Conservation (phyloP, 1,140 invertebrate genomes). For the Drosophila lacertosa region DNA sequence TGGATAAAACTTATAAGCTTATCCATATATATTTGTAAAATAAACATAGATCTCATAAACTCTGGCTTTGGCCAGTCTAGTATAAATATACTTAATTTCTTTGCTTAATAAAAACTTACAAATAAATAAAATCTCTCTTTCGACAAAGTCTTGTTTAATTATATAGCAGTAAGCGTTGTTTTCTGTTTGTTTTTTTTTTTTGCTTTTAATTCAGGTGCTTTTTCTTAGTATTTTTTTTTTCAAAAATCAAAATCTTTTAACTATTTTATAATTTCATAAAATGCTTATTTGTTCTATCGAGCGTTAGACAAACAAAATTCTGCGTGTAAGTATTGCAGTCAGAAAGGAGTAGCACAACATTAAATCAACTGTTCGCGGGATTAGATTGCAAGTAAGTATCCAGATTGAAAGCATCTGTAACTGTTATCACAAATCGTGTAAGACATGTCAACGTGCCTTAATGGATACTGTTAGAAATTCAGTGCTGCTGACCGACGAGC, state of each 20-base stretch:
- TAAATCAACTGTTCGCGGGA: background rate
- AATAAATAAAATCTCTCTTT: background rate
- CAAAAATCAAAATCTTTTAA: conserved; percentile 1
- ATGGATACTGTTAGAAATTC: conserved; percentile 29
- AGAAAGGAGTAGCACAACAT: background rate
- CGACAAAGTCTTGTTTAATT: too few relatives aligned
- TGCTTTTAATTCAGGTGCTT: too few relatives aligned
- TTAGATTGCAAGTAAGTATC: conserved; percentile 37
- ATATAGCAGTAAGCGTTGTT: too few relatives aligned
- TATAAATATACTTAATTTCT: too few relatives aligned
- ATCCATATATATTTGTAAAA: too few relatives aligned
- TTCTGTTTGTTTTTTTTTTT: too few relatives aligned
- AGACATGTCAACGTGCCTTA: background rate
- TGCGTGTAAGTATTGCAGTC: conserved; percentile 6
- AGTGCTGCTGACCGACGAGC: conserved; percentile 48
- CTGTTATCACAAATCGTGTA: background rate
- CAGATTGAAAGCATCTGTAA: background rate
- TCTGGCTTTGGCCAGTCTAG: too few relatives aligned
- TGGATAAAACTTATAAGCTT: too few relatives aligned
- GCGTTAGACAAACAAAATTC: conserved; percentile 29
- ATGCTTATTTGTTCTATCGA: conserved; percentile 26
- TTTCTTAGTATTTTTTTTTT: background rate
- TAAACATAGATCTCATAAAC: too few relatives aligned
- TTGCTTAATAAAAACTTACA: too few relatives aligned
- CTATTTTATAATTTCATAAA: conserved; percentile 13